Base-by-base conservation (phyloP, 2,888 invertebrate genomes). In the Eristalis arbustorum region DNA sequence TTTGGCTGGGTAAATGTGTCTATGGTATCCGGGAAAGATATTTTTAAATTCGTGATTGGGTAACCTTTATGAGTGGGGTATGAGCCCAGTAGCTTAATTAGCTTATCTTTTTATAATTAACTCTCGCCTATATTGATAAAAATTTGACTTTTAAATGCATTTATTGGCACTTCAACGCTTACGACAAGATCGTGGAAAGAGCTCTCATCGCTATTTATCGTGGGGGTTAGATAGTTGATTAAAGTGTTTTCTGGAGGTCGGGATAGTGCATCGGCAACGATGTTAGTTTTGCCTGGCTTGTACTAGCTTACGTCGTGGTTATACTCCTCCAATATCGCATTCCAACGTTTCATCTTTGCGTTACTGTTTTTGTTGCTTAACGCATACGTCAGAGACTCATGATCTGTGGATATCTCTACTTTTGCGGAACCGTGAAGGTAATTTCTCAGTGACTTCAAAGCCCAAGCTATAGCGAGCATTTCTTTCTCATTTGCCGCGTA, bases 71-170 rank as follows among this genome's bases (percentile, higher is more conserved):
- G 91, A 90, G 89, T 92, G 91, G 91, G 92, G 93, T 93, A 93
- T 93, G 93, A 93, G 91, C 93, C 93, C 91, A 93, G 83, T 92
- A 93, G 93, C 93, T 93, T 92, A 69, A 87, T 93, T 92, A 94
- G 94, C 94, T 94, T 94, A 94, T 91, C 92, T 93, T 93, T 93
- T 92, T 31, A n/a, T n/a, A n/a, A n/a, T n/a, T n/a, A n/a, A n/a
- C 28, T 18, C 42, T 67, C 66, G 63, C 63, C 31, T 18, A 6
- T 37, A 34, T 63, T 34, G n/a, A 63, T 14, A n/a, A 63, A 63
- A 18, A 63, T 63, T 63, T 63, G 34, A 37, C 34, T 63, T 63
- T 63, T 63, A 18, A 34, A 34, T 14, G 34, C 63, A 31, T 63
- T 63, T 18, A 37, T 37, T 11, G 63, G 37, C 6, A 34, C 63